phyloP scores from a whole-genome alignment of 2,888 invertebrate genomes.

The Heliothis peltigera region DNA sequence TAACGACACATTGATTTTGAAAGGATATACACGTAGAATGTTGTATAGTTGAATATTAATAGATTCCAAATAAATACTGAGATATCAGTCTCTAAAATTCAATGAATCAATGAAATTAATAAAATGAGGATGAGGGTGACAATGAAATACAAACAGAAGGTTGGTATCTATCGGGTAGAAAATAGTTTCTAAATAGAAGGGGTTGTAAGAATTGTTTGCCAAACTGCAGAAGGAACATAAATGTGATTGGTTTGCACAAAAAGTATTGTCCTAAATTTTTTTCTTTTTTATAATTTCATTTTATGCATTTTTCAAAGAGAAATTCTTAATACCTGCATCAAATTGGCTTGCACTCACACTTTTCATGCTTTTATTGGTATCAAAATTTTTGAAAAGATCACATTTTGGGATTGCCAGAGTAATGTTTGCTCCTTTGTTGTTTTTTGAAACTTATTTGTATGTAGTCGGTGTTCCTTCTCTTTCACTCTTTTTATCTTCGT shows the following conservation, averaged over 20 bases:
- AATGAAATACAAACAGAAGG: neutral
- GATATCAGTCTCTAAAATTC: no score
- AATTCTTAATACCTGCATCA: slow-evolving; percentile 71
- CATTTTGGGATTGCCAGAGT: slow-evolving; percentile 67
- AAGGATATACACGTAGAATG: no score
- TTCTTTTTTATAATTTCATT: slow-evolving; percentile 65
- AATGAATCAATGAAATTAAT: no score
- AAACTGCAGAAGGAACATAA: slow-evolving; percentile 68
- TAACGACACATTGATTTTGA: no score
- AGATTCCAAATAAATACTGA: no score
- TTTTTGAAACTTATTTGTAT: slow-evolving; percentile 72
- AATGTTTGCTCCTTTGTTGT: slow-evolving; percentile 78
- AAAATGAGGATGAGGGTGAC: no score
- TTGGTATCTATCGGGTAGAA: neutral
- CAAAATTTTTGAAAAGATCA: slow-evolving; percentile 62
- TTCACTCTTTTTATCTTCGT: slow-evolving; percentile 79
- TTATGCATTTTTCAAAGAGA: slow-evolving; percentile 71
- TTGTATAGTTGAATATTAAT: no score
- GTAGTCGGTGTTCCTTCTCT: slow-evolving; percentile 90
- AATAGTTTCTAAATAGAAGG: neutral
- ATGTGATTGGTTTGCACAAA: slow-evolving; percentile 85
- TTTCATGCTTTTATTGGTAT: slow-evolving; percentile 79
- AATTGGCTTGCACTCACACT: slow-evolving; percentile 87
- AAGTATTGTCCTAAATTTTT: slow-evolving; percentile 60
- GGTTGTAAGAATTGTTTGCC: slow-evolving; percentile 24